Evolutionary conservation across 2,888 invertebrate genomes (phyloP).

Genomic region (Drosophila pseudotakahashii): DNA sequence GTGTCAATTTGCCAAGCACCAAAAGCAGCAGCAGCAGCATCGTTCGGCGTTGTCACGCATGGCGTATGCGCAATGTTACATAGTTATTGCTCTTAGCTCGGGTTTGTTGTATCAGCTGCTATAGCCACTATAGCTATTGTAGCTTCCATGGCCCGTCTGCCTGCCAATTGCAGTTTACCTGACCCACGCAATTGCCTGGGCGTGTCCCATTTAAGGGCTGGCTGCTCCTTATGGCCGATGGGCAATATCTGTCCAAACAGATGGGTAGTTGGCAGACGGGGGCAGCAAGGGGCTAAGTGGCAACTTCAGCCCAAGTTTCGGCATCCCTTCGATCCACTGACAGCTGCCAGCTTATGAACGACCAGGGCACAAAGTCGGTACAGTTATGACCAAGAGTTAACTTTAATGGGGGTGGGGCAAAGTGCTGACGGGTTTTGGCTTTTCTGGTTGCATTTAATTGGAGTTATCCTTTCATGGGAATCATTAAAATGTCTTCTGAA

Average conservation of each 20-base stretch:
- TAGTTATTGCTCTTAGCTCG: slow-evolving; percentile 13
- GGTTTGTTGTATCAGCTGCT: slow-evolving; percentile 25
- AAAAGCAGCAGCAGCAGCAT: slow-evolving; percentile 5
- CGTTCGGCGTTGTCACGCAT: slow-evolving; percentile 48
- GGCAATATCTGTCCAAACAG: slow-evolving; percentile 31
- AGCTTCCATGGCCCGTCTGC: slow-evolving; percentile 10
- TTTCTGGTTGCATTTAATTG: slow-evolving; percentile 15
- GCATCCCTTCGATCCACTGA: slow-evolving; percentile 27
- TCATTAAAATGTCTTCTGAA: slow-evolving; percentile 1
- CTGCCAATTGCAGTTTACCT: slow-evolving; percentile 70
- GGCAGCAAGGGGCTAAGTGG: too few species aligned
- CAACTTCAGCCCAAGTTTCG: slow-evolving; percentile 21
- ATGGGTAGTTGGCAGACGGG: not conserved
- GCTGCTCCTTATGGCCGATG: slow-evolving; percentile 31
- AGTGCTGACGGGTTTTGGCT: not conserved
- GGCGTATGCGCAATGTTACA: slow-evolving; percentile 64
- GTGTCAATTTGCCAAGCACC: slow-evolving; percentile 36
- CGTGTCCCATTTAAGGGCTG: slow-evolving; percentile 40
- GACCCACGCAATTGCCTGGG: slow-evolving; percentile 58
- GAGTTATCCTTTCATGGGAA: not conserved
- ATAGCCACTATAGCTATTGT: not conserved
- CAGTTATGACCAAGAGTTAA: slow-evolving; percentile 36
- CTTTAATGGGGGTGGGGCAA: not conserved
- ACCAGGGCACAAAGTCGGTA: slow-evolving; percentile 10
- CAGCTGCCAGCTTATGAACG: slow-evolving; percentile 19